phyloP scores from a whole-genome alignment of 2,797 vertebrate species.

The Hemitrygon akajei region DNA sequence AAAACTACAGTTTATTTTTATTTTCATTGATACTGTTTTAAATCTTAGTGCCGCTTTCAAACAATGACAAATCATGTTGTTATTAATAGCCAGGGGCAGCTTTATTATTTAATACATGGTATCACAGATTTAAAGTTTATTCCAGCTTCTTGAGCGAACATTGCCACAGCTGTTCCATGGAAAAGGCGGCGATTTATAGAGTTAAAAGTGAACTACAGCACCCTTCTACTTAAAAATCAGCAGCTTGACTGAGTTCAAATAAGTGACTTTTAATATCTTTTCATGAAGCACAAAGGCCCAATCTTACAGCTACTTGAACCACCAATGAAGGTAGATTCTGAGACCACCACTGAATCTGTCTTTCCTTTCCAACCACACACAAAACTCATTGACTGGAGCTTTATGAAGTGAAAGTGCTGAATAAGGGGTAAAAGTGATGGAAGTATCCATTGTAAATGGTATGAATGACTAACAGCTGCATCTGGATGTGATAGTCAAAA shows the following conservation, averaged over 20 bases:
- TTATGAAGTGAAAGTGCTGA: slow-evolving; percentile 90
- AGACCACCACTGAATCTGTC: slow-evolving; percentile 87
- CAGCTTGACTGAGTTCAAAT: slow-evolving; percentile 96
- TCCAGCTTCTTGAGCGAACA: slow-evolving; percentile 42
- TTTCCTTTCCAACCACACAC: slow-evolving; percentile 76
- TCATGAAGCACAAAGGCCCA: slow-evolving; percentile 85
- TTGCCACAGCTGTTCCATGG: slow-evolving; percentile 56
- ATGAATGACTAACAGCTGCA: slow-evolving; percentile 70
- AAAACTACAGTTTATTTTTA: too few relatives aligned
- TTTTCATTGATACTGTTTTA: not conserved
- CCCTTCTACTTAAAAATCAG: slow-evolving; percentile 75
- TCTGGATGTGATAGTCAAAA: slow-evolving; percentile 84
- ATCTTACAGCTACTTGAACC: slow-evolving; percentile 92
- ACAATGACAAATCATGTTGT: not conserved
- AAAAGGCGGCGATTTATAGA: slow-evolving; percentile 73
- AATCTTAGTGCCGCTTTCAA: not conserved
- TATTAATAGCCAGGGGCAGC: not conserved
- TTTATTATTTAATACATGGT: not conserved
- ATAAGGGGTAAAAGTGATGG: slow-evolving; percentile 79
- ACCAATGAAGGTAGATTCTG: slow-evolving; percentile 79
- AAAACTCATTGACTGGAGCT: slow-evolving; percentile 93
- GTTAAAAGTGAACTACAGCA: slow-evolving; percentile 74
- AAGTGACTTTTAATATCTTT: slow-evolving; percentile 98
- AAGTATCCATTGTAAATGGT: slow-evolving; percentile 80
- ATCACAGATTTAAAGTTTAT: slow-evolving; percentile 19